Conservation (phyloP, 2,888 invertebrate species). For the Loripinus fragilis region DNA sequence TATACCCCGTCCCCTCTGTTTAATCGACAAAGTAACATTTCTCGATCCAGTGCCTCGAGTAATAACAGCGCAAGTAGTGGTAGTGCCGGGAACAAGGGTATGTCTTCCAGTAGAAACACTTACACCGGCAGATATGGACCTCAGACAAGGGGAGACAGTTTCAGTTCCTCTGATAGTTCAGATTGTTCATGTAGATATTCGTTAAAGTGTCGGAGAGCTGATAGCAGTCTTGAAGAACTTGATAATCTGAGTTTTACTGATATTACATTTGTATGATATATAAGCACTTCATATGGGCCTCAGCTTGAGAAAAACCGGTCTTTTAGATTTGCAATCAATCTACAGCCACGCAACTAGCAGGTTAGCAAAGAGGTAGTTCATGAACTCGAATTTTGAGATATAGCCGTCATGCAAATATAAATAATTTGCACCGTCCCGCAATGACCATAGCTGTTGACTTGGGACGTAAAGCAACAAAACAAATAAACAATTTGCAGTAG, state of each 20-base stretch:
- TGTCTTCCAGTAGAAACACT: constrained; percentile 26
- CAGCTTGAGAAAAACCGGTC: no score
- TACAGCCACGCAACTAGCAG: no score
- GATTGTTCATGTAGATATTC: constrained; percentile 65
- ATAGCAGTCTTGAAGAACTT: constrained; percentile 59
- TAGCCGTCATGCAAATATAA: no score
- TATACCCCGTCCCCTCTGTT: constrained; percentile 72
- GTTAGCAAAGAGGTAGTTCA: no score
- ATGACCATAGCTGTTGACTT: no score
- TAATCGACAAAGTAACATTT: constrained; percentile 62
- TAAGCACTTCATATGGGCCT: no score
- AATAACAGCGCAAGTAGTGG: constrained; percentile 62
- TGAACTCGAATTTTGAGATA: no score
- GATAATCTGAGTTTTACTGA: constrained; percentile 64
- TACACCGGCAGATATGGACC: constrained; percentile 57
- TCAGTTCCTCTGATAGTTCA: constrained; percentile 67
- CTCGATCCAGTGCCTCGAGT: constrained; percentile 70
- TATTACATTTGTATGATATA: constrained; percentile 71
- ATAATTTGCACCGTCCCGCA: no score
- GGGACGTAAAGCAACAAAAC: no score
- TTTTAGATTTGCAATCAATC: no score
- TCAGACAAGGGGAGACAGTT: constrained; percentile 62
- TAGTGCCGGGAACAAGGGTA: constrained; percentile 45
- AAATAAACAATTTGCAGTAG: no score
- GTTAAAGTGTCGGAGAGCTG: constrained; percentile 50